Base-by-base conservation (phyloP, 2,113 vertebrate genomes). In the Trachemys scripta region DNA sequence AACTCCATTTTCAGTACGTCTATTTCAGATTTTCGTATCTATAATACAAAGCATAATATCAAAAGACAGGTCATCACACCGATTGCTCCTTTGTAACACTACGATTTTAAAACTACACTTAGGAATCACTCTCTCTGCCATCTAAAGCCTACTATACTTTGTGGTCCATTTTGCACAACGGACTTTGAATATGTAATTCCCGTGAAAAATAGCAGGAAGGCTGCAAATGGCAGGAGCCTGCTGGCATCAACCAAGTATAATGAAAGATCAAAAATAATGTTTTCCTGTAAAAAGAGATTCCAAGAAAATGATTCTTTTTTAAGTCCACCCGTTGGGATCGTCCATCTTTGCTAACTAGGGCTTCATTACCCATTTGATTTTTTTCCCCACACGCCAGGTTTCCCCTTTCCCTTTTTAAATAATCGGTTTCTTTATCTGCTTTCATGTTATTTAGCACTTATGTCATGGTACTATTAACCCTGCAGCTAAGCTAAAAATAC, bases 131-230 rank as follows among this genome's bases (percentile, higher is more conserved):
- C 12, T 27, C 24, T 47, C 42, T 78, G 42, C 42, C 65, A 78
- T 13, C 42, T 25, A 47, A 78, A 47, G 24, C 42, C 24, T 38
- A 5, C 17, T 38, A 38, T 72, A 10, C 65, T 78, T 78, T 47
- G 45, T 47, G n/a, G 80, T 47, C 78, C 54, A 53, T 49, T 62
- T 88, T 83, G 80, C 80, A 79, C 54, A 79, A 88, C 49, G 20
- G 69, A 13, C 49, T 92, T 88, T 87, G 90, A 88, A 56, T 82
- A 82, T 82, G 53, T 57, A 47, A 92, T 92, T 92, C 82, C 29
- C 47, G 59, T 14, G 54, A 83, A 47, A 84, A 83, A 92, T 79
- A 38, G 29, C 65, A 79, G 90, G 80, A 92, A 92, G 54, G 59
- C 54, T 20, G 47, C n/a, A 92, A 88, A 84, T 65, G 80, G 83